Conservation (phyloP, 2,797 vertebrate genomes). For the Gymnothorax javanicus region DNA sequence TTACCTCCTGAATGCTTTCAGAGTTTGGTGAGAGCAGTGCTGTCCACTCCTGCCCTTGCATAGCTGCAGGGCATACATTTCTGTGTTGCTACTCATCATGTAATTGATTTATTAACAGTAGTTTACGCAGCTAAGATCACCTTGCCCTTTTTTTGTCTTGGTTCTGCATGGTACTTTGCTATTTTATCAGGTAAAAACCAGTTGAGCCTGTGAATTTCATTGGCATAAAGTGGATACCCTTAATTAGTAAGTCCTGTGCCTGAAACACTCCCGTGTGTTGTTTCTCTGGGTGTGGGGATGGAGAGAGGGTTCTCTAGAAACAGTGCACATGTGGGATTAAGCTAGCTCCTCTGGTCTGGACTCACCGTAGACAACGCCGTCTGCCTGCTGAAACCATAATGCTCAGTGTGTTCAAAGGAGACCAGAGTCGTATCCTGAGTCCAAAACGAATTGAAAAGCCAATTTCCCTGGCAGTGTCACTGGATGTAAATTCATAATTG, state of each 20-base stretch:
- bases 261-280: too few species aligned
- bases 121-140: neutral
- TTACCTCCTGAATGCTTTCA: neutral
- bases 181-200: neutral
- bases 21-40: neutral
- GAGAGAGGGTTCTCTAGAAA: neutral
- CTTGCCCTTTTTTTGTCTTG: neutral
- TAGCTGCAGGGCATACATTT: neutral
- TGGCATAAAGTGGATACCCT: neutral
- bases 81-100: neutral
- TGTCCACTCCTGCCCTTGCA: neutral
- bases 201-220: neutral
- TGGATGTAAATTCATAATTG: neutral
- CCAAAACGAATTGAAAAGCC: neutral
- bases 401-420: too few species aligned
- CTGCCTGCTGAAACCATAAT: too few species aligned
- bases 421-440: neutral
- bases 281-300: neutral
- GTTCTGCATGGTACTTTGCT: neutral
- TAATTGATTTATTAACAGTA: neutral
- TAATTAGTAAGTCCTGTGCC: neutral
- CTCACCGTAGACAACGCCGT: neutral
- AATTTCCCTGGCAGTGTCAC: too few species aligned
- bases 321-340: neutral
- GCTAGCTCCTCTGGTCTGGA: neutral